Evolutionary conservation across 2,797 vertebrate genomes (phyloP).

Genomic region (Sebastolobus altivelis): DNA sequence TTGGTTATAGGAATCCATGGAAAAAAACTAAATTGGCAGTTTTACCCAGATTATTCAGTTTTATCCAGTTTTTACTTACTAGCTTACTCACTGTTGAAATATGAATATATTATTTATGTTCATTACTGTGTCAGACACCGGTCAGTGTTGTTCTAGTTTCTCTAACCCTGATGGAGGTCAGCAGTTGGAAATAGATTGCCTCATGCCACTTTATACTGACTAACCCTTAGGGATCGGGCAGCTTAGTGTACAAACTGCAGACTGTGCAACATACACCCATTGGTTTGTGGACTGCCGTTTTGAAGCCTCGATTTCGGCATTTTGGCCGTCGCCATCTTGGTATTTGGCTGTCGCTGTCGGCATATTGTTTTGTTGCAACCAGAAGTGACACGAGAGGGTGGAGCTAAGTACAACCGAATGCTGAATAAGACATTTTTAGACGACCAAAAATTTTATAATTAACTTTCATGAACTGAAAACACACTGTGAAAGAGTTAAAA

Average conservation of each 20-base stretch:
- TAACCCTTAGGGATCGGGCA: slow-evolving; percentile 7
- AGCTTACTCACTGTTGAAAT: not conserved
- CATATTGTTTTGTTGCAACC: too few relatives aligned
- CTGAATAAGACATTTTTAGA: too few relatives aligned
- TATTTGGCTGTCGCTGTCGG: too few relatives aligned
- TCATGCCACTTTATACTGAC: slow-evolving; percentile 2
- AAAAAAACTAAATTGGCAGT: not conserved
- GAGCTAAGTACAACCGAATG: too few relatives aligned
- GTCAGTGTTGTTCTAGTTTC: not conserved
- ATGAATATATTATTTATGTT: not conserved
- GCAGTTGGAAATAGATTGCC: not conserved
- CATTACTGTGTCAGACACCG: slow-evolving; percentile 3
- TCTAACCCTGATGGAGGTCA: not conserved
- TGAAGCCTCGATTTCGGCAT: too few relatives aligned
- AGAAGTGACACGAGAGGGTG: too few relatives aligned
- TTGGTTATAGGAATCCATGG: not conserved
- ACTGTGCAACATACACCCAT: not conserved
- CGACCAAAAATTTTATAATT: too few relatives aligned
- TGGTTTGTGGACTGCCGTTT: too few relatives aligned
- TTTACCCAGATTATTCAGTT: not conserved
- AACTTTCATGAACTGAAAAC: too few relatives aligned
- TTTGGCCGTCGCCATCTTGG: too few relatives aligned
- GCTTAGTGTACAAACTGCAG: not conserved
- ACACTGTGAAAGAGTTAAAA: too few relatives aligned
- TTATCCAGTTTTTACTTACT: not conserved